These are phyloP conservation scores for Solea solea DNA, from an alignment of 2,113 vertebrate species.

Conservation along the genomic window DNA sequence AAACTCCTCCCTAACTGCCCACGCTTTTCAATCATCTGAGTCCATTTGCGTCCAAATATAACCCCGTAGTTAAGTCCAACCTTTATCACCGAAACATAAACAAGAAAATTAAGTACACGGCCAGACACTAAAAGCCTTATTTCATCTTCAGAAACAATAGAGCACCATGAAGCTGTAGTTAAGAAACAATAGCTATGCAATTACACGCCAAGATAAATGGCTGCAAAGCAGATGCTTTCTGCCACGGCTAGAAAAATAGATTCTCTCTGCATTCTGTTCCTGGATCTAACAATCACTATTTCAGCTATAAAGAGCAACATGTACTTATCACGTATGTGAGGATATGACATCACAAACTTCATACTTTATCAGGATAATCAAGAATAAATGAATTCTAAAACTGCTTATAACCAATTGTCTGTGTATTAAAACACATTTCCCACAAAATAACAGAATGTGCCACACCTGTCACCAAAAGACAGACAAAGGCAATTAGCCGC, in stretches of 20 bases:
- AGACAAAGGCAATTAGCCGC: too few species aligned
- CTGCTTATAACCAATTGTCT: background rate
- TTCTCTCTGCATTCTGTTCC: background rate
- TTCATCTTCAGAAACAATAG: conserved; percentile 29
- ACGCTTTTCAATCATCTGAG: conserved; percentile 38
- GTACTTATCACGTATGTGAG: background rate
- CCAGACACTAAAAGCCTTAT: conserved; percentile 28
- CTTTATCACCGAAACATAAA: conserved; percentile 22
- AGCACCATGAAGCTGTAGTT: conserved; percentile 40
- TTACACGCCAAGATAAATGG: conserved; percentile 38
- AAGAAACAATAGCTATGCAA: conserved; percentile 38
- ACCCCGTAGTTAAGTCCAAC: background rate
- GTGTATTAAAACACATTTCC: too few species aligned
- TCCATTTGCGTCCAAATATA: conserved; percentile 42
- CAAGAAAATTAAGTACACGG: conserved; percentile 3
- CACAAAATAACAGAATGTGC: too few species aligned
- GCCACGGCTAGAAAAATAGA: background rate
- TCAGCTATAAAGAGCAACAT: background rate
- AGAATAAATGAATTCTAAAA: too few species aligned
- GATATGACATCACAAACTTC: background rate
- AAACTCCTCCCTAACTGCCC: conserved; percentile 20
- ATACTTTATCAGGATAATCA: too few species aligned
- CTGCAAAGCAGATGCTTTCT: conserved; percentile 27
- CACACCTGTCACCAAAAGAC: too few species aligned
- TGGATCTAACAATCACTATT: background rate